Evolutionary conservation across 2,888 invertebrate genomes (phyloP), one percentile per base, ranked within the genome.

Genomic region (Chrysolina oricalcia): DNA sequence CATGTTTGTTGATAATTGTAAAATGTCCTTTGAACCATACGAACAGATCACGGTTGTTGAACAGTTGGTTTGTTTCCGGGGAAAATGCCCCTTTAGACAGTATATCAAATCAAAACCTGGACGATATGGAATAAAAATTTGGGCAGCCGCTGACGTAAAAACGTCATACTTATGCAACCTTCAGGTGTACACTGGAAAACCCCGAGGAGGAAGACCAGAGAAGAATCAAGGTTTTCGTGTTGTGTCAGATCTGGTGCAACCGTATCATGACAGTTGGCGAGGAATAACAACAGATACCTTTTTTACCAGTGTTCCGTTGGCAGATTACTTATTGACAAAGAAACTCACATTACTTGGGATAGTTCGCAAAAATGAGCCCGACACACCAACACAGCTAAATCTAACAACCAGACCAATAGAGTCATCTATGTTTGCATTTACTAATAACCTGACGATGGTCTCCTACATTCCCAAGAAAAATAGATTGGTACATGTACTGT

Each of bases 61-160:
- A 59, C 77, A 76, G 53, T 56, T 80, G 63, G 73, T 80, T 21
- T 59, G 63, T 72, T 80, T 79, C 40, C 73, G 77, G 21, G 77
- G 80, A 65, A 75, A 76, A 50, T 77, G 76, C 21, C 76, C 75
- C 2, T 80, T 81, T 73, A 63, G 76, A 59, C 75, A 81, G 62
- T 78, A 66, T 76, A 81, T 81, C 48, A 81, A 81, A 48, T 80
- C 6, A 80, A 78, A 74, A 78, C 80, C 71, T 81, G 80, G 79
- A 73, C n/a, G n/a, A n/a, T n/a, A n/a, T n/a, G 75, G 71, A 74
- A 75, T n/a, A n/a, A n/a, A n/a, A n/a, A n/a, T n/a, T n/a, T n/a
- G n/a, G n/a, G n/a, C n/a, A n/a, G n/a, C n/a, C 46, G 79, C 74
- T 68, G 80, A 81, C 70, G 67, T 70, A 40, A 73, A 71, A 64